phyloP scores from a whole-genome alignment of 2,797 vertebrate genomes.

The Acanthurus tractus region DNA sequence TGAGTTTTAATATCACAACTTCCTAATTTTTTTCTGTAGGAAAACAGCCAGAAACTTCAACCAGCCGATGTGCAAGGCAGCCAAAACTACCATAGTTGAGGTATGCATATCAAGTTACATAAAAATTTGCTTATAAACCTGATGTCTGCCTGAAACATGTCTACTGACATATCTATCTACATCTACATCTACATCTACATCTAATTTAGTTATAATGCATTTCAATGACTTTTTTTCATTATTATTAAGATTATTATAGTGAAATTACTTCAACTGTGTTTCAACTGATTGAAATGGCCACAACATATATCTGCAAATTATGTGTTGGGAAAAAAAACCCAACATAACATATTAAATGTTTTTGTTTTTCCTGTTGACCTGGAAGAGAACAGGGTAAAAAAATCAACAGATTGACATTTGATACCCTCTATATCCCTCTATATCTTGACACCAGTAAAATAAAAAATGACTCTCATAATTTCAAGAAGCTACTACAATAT shows the following conservation, averaged over 20 bases:
- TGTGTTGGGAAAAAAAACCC: not conserved
- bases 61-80: conserved; percentile 98
- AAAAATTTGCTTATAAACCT: not conserved
- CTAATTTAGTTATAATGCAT: no score
- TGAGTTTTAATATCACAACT: not conserved
- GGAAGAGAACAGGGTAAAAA: not conserved
- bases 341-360: not conserved
- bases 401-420: not conserved
- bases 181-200: no score
- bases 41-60: conserved; percentile 99
- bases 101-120: conserved; percentile 77
- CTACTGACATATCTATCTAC: not conserved
- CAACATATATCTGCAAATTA: not conserved
- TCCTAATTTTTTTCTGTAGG: conserved; percentile 73
- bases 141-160: not conserved
- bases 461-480: not conserved
- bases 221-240: no score
- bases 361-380: not conserved
- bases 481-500: not conserved
- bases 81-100: conserved; percentile 94
- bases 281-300: not conserved
- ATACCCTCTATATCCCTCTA: not conserved
- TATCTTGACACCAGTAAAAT: not conserved
- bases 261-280: no score
- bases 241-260: no score